Base-by-base conservation (phyloP, 2,113 vertebrate genomes). In the Sapayoa aenigma region DNA sequence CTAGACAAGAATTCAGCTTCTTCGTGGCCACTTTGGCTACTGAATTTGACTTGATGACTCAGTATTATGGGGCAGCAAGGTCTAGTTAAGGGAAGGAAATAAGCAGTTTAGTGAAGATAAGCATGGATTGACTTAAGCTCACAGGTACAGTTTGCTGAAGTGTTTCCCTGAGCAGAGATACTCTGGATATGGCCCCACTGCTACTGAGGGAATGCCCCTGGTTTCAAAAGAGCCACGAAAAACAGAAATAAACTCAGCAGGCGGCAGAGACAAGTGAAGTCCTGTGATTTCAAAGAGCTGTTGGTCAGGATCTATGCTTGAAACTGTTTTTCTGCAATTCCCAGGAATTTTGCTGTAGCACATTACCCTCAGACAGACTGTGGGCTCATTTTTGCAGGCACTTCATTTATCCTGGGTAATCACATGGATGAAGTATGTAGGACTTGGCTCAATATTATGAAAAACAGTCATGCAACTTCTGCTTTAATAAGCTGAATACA, bases 381-480 rank as follows among this genome's bases (percentile, higher is more conserved):
- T 18, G 71, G 66, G 85, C 62, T 76, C 62, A 19, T 74, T 94
- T 92, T 17, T 47, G n/a, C 77, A 87, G 73, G 35, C 87, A 89
- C 49, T 67, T 60, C 62, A 52, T 87, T 79, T 65, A 89, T 78
- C 63, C 87, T 12, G 1, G 59, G 60, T 62, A 91, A 46, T 96
- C 80, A 62, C 11, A 1, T 8, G 23, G 46, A 46, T 8, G 49
- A 89, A 21, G 39, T 87, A 47, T 25, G 52, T 0, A 74, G 73
- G 66, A 91, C 46, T 56, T 79, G 30, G 55, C 74, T 59, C 47
- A 58, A 18, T 12, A 74, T 39, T 62, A 85, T 76, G 44, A 68
- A 72, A 56, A 92, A 60, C 9, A 62, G 56, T 50, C 47, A 68
- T 17, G n/a, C 41, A 87, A 46, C 9, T 84, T 71, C 62, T 9